Evolutionary conservation across 2,113 vertebrate species (phyloP).

Genomic region (Rafetus swinhoei): DNA sequence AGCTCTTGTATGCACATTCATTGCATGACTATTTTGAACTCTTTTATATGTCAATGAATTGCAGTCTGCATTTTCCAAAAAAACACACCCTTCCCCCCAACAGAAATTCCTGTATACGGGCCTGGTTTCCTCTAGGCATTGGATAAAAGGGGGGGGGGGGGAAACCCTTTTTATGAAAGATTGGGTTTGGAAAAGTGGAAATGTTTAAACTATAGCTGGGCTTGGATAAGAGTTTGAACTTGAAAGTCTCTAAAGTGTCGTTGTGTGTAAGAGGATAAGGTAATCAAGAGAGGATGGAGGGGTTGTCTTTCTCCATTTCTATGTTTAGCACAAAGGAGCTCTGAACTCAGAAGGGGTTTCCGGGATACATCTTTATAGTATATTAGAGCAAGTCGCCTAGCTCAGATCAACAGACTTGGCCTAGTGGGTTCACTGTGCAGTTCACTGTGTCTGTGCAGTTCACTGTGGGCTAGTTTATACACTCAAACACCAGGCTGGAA

Average conservation of each 20-base stretch:
- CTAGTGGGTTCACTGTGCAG: neutral
- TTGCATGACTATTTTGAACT: too few species aligned
- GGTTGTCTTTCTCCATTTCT: neutral
- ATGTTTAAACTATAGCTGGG: neutral
- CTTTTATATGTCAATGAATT: too few species aligned
- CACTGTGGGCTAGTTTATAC: accelerated
- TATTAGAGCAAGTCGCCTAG: neutral
- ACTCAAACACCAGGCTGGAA: neutral
- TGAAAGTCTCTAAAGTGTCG: neutral
- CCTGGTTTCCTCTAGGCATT: neutral
- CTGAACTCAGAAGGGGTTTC: neutral
- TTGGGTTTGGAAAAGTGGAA: neutral
- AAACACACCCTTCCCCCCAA: too few species aligned
- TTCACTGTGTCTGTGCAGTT: neutral
- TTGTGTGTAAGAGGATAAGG: neutral
- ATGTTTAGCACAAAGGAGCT: neutral
- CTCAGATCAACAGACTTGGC: neutral
- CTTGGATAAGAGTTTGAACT: neutral
- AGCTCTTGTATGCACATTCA: too few species aligned
- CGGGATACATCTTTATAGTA: neutral
- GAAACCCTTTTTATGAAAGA: conserved; percentile 2
- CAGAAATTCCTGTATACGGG: too few species aligned
- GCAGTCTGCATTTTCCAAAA: too few species aligned
- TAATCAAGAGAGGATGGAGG: neutral
- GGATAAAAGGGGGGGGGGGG: neutral